These are phyloP conservation scores for Ptychochromis oligacanthus DNA, from an alignment of 2,113 vertebrate species.

Conservation along the genomic window DNA sequence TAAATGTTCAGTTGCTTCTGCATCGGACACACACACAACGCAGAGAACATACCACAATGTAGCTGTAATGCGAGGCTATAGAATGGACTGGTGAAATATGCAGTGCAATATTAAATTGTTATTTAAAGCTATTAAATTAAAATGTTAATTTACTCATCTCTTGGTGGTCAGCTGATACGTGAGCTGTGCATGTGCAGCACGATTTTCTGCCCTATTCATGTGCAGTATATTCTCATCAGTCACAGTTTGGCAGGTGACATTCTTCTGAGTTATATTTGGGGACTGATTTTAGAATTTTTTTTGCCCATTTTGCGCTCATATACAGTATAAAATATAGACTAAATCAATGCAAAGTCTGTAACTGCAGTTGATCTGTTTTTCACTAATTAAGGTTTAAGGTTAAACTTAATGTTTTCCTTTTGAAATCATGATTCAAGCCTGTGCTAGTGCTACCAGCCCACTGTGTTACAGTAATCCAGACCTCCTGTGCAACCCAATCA, in stretches of 20 bases:
- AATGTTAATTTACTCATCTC: not conserved
- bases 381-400: conserved; percentile 6
- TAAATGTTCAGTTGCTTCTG: not conserved
- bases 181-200: not conserved
- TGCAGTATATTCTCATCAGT: not conserved
- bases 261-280: not conserved
- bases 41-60: not conserved
- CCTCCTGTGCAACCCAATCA: conserved; percentile 41
- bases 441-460: not conserved
- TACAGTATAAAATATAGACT: not conserved
- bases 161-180: not conserved
- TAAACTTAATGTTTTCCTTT: conserved; percentile 9
- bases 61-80: not conserved
- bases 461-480: conserved; percentile 33
- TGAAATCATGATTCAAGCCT: not conserved
- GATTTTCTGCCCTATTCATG: not conserved
- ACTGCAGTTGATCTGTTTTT: not conserved
- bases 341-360: conserved; percentile 7
- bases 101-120: conserved; percentile 2
- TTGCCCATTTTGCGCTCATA: not conserved
- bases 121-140: not conserved
- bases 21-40: not conserved
- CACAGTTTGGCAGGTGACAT: not conserved
- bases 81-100: conserved; percentile 17
- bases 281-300: not conserved